Evolutionary conservation across 2,113 vertebrate genomes (phyloP), one percentile per base, ranked within the genome.

Genomic region (Desmodus rotundus): DNA sequence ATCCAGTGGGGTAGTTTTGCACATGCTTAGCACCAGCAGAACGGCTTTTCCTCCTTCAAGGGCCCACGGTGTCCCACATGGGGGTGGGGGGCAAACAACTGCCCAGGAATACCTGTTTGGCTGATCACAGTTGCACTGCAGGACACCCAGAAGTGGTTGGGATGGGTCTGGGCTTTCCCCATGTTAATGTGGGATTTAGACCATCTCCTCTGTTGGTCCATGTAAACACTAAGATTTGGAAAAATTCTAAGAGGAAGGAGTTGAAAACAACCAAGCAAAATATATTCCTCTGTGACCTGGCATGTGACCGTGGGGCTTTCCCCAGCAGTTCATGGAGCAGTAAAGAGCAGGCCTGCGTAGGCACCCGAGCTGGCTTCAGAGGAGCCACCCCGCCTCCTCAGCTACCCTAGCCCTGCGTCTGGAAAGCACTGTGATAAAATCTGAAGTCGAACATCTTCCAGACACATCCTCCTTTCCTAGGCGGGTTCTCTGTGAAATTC

Each of bases 21-120:
- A 28, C 9, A 9, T 0, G 5, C 16, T 95, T 13, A 65, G 56
- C 9, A 7, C 28, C 2, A 22, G 63, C 4, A 4, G 22, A 43
- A 17, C 28, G 41, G 31, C 7, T 84, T 52, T 82, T 68, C 31
- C n/a, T 41, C 28, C 58, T 88, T 80, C 70, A 17, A 41, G 70
- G 19, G 2, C 7, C 33, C n/a, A 41, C 8, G 10, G 22, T n/a
- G 54, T 26, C 63, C 10, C 24, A 0, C 2, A 12, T 1, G 2
- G 1, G 50, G 20, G 31, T 24, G 22, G 1, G 41, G 41, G 4
- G 8, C 9, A 50, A 26, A 3, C 5, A 38, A 9, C 43, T 65
- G 24, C 24, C 58, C 26, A 20, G 84, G 65, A 45, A 58, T 22
- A 72, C 7, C 58, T 15, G 5, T 5, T 36, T 43, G 78, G 43